Conservation (phyloP, 2,113 vertebrate species). For the Coregonus clupeaformis region DNA sequence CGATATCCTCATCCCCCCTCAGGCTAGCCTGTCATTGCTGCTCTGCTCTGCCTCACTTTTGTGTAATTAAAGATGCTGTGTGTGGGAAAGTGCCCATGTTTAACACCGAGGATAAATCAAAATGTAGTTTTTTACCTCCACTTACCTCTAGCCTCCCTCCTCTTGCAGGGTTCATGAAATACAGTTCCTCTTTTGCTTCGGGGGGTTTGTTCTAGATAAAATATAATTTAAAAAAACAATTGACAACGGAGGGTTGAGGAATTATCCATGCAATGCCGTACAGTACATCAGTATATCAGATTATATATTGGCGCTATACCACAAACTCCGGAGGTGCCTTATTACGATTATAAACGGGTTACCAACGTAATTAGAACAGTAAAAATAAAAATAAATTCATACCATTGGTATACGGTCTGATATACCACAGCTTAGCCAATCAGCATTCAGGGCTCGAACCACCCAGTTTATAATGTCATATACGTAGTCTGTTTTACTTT, state of each 20-base stretch:
- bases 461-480: neutral
- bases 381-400: too few relatives aligned
- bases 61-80: conserved; percentile 70
- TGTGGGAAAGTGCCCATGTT: conserved; percentile 63
- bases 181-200: conserved; percentile 49
- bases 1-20: conserved; percentile 48
- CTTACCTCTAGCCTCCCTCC: conserved; percentile 38
- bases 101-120: conserved; percentile 63
- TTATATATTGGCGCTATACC: neutral
- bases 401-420: too few relatives aligned
- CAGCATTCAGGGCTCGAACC: too few relatives aligned
- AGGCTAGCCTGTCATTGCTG: conserved; percentile 65
- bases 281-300: neutral
- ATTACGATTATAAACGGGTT: too few relatives aligned
- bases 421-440: too few relatives aligned
- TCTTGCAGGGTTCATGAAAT: conserved; percentile 55
- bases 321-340: neutral
- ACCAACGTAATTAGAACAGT: too few relatives aligned
- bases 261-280: conserved; percentile 13
- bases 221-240: conserved; percentile 46
- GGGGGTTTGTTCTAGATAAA: conserved; percentile 42
- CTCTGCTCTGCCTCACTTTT: conserved; percentile 67
- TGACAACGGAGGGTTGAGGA: neutral
- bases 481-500: conserved; percentile 29
- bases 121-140: conserved; percentile 49